Conservation (phyloP, 2,797 vertebrate genomes). For the Arctocebus calabarensis region DNA sequence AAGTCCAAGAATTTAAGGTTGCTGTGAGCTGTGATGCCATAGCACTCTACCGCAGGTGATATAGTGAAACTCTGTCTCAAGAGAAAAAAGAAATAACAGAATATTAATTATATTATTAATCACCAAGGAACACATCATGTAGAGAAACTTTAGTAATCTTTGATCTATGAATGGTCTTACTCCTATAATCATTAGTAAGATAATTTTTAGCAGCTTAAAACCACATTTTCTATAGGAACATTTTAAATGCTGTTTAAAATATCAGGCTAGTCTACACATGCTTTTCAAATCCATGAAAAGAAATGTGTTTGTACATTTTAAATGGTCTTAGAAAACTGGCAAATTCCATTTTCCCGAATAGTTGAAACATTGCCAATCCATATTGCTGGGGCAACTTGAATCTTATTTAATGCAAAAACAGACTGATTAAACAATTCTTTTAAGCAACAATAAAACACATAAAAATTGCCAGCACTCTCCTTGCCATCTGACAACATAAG, state of each 20-base stretch:
- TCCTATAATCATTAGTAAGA: conserved; percentile 54
- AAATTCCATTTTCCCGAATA: conserved; percentile 73
- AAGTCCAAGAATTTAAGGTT: too few relatives aligned
- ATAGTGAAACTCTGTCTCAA: too few relatives aligned
- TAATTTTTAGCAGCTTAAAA: conserved; percentile 42
- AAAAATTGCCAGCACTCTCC: conserved; percentile 52
- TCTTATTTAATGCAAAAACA: conserved; percentile 78
- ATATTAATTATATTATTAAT: conserved; percentile 59
- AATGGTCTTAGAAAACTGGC: conserved; percentile 71
- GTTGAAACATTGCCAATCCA: conserved; percentile 73
- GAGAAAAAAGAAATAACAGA: conserved; percentile 3
- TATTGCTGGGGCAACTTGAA: conserved; percentile 68
- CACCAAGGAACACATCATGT: not conserved
- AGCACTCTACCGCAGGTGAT: too few relatives aligned
- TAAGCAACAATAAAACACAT: conserved; percentile 56
- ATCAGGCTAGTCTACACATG: conserved; percentile 66
- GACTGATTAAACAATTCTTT: conserved; percentile 77
- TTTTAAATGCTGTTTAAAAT: conserved; percentile 75
- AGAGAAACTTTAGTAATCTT: conserved; percentile 56
- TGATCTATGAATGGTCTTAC: conserved; percentile 37
- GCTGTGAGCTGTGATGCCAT: too few relatives aligned
- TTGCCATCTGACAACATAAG: conserved; percentile 42
- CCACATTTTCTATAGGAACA: conserved; percentile 60
- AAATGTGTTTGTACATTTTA: conserved; percentile 79
- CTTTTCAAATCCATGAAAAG: conserved; percentile 74